A percentile compares a stretch with the other conserved stretches of the same genome.
Evolutionary conservation across 2,797 vertebrate genomes (phyloP).

Genomic region (Enteromius mattozi): DNA sequence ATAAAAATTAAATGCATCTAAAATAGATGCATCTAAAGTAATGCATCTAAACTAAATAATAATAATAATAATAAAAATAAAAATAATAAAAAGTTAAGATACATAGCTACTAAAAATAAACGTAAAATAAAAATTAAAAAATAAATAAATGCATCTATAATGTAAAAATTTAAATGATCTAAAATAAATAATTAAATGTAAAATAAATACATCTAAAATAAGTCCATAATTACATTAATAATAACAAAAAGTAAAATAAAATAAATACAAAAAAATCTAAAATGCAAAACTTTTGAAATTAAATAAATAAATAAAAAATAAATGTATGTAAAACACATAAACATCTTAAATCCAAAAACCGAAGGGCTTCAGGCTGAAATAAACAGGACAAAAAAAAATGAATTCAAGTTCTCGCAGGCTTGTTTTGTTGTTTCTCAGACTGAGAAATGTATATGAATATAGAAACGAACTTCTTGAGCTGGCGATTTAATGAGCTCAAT

Average conservation of each 20-base stretch:
- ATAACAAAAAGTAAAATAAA: background rate
- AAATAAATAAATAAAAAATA: background rate
- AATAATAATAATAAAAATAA: no score
- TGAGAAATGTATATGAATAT: background rate
- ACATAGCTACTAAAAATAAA: no score
- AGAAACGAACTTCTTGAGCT: background rate
- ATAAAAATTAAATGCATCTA: background rate
- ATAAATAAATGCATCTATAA: no score
- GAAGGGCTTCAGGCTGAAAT: background rate
- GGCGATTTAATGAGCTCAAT: conserved; percentile 19
- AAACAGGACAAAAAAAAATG: background rate
- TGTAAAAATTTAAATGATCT: no score
- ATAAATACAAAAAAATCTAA: background rate
- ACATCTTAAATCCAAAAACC: background rate
- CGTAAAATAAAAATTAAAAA: no score
- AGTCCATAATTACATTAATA: background rate
- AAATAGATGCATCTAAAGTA: no score
- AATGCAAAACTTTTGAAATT: background rate
- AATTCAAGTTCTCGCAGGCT: background rate
- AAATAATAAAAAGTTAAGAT: no score
- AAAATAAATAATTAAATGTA: no score
- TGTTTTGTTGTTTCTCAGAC: background rate
- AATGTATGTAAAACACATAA: background rate
- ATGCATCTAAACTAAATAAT: no score
- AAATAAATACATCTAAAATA: background rate